Conservation (phyloP, 2,113 vertebrate species). For the Tapirus terrestris region DNA sequence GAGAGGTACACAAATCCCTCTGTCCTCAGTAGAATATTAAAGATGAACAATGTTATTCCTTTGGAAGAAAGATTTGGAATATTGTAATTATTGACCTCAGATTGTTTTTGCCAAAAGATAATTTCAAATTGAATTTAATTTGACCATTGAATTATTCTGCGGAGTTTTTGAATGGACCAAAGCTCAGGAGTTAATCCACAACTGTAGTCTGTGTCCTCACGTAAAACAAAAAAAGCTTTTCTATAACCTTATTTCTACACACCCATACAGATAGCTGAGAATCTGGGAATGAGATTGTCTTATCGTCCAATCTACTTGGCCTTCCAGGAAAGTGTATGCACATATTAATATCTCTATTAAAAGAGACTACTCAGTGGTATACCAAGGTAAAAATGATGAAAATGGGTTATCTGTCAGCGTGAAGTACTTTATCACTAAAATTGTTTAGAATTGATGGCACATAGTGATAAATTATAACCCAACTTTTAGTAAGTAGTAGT, state of each 20-base stretch:
- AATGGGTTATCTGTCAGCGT: neutral
- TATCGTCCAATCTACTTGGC: neutral
- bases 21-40: conserved; percentile 36
- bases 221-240: neutral
- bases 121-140: conserved; percentile 12
- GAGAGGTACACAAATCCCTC: conserved; percentile 18
- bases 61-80: conserved; percentile 25
- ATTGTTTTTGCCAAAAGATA: neutral
- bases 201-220: neutral
- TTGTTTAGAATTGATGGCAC: neutral
- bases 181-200: neutral
- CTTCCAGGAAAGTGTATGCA: neutral
- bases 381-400: neutral
- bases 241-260: neutral
- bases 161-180: neutral
- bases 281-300: neutral
- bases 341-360: neutral
- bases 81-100: neutral
- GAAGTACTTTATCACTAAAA: neutral
- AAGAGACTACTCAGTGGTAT: neutral
- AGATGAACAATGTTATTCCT: conserved; percentile 52
- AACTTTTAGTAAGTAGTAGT: neutral
- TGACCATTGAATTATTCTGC: neutral
- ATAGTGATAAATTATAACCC: neutral
- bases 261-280: neutral